Base-by-base conservation (phyloP, 2,113 vertebrate genomes). In the Scopus umbretta region DNA sequence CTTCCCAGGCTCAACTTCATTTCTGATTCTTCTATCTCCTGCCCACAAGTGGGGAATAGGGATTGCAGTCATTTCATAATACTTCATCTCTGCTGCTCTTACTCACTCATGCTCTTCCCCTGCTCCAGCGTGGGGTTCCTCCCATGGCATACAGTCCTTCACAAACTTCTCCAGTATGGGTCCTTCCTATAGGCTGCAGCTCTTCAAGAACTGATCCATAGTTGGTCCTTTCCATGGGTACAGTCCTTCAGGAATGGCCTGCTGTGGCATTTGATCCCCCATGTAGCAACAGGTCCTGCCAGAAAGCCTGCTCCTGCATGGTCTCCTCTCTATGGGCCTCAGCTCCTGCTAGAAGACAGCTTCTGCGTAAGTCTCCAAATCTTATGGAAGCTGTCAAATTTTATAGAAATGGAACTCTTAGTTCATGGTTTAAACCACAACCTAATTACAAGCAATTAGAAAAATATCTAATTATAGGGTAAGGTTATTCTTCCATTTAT, bases 131-230 rank as follows among this genome's bases (percentile, higher is more conserved):
- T 30, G 12, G 3, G 2, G 13, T 21, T 53, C 42, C 30, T 49
- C 2, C 4, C 5, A 36, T 36, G 23, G 12, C 2, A 83, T 16
- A 20, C 8, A 49, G 17, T 71, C 20, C 20, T 83, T 42, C 36
- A 32, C 8, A 40, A 67, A 32, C 6, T 45, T 78, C 5, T 34
- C 40, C 32, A 18, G 6, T 26, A 18, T 2, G 2, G 17, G 2
- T 52, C 36, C 9, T 49, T 72, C 27, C 20, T 0, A 0, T 9
- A 34, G 14, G 11, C 18, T 50, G 16, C 0, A 0, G 2, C 36
- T 78, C 32, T 75, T 88, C 36, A 42, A 32, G 29, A 70, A 8
- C 13, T 45, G 5, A 10, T 40, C 9, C 9, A 8, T 8, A 7
- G 2, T 8, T 5, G 7, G 15, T 52, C 26, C 5, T 91, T 71